Conservation (phyloP, 2,113 vertebrate species). For the Hyaena hyaena region DNA sequence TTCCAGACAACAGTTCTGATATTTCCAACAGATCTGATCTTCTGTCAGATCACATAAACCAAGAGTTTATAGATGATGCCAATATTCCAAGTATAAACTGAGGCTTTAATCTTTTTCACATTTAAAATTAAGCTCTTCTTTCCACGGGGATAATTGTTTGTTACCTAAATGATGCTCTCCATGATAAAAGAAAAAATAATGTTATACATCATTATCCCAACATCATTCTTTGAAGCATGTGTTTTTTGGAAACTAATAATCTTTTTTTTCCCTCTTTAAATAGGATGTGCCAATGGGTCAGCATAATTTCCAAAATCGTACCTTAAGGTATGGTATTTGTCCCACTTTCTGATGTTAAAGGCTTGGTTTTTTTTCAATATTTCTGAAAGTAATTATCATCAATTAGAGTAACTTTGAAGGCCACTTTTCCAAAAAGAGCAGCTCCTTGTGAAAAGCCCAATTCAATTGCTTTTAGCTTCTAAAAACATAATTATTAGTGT, state of each 20-base stretch:
- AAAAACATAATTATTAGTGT: conserved; percentile 31
- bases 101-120: not conserved
- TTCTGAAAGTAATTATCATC: conserved; percentile 63
- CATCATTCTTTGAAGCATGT: not conserved
- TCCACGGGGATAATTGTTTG: not conserved
- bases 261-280: conserved; percentile 7
- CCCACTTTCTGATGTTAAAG: not conserved
- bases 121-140: not conserved
- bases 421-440: conserved; percentile 51
- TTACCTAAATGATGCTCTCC: not conserved
- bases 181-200: not conserved
- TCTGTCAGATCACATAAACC: no score
- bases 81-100: not conserved
- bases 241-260: conserved; percentile 38
- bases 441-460: conserved; percentile 31
- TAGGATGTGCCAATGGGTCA: conserved; percentile 97
- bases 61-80: not conserved
- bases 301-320: conserved; percentile 96
- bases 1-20: not conserved
- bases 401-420: conserved; percentile 60
- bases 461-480: conserved; percentile 53
- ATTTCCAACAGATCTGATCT: not conserved
- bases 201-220: not conserved
- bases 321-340: conserved; percentile 91
- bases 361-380: not conserved